A percentile compares a stretch with the other conserved stretches of the same genome.
Evolutionary conservation across 2,113 vertebrate species (phyloP).

Genomic region (Crotalus horridus): DNA sequence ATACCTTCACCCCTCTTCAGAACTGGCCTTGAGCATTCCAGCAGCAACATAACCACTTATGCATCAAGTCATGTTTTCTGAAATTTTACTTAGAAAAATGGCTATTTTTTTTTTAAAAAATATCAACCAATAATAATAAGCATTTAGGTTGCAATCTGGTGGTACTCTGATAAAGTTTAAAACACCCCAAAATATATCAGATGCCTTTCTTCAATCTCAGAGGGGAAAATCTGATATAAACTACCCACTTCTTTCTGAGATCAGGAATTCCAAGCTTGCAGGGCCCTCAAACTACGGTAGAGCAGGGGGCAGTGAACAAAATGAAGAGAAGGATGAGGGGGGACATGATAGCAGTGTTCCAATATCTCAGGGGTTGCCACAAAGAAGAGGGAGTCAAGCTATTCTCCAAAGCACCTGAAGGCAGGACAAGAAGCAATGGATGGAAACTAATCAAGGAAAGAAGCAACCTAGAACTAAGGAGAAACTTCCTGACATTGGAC

Average conservation of each 20-base stretch:
- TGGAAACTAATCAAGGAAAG: too few relatives aligned
- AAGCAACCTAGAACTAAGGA: too few relatives aligned
- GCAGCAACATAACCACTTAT: background rate
- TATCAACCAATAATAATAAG: background rate
- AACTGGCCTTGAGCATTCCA: background rate
- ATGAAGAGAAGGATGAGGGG: too few relatives aligned
- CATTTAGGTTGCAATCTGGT: background rate
- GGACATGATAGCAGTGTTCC: too few relatives aligned
- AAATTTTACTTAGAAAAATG: background rate
- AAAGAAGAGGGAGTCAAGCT: too few relatives aligned
- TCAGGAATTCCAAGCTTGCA: background rate
- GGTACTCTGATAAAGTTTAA: background rate
- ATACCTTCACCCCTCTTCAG: background rate
- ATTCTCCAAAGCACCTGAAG: too few relatives aligned
- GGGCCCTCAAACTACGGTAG: background rate
- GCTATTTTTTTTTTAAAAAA: background rate
- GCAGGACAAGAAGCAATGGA: too few relatives aligned
- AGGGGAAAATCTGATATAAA: background rate
- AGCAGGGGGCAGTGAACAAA: background rate
- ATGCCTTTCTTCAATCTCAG: background rate
- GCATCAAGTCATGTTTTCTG: background rate
- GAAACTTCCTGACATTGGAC: too few relatives aligned
- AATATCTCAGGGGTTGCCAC: too few relatives aligned
- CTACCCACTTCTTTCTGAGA: background rate
- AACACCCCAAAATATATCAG: background rate